Evolutionary conservation across 2,888 invertebrate genomes (phyloP).

Genomic region (Masnerella sp.): DNA sequence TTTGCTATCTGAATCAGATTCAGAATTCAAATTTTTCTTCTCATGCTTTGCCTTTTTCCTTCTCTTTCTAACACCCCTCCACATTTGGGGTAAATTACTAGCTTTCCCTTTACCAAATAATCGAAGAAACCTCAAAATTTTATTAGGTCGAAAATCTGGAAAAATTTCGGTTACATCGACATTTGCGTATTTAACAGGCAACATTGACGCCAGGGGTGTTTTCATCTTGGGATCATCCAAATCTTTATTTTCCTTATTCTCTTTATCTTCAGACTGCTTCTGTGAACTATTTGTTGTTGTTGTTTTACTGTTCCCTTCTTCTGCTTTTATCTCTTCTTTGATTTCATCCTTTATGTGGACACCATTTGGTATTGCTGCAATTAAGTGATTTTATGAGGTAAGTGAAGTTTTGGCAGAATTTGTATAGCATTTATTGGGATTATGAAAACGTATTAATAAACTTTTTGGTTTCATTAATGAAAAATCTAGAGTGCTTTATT

Average conservation of each 20-base stretch:
- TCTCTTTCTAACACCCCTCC: constrained; percentile 90
- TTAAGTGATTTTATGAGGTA: too few species aligned
- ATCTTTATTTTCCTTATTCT: constrained; percentile 3
- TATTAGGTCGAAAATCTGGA: constrained; percentile 91
- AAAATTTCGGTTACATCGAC: constrained; percentile 94
- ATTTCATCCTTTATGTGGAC: too few species aligned
- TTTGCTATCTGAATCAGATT: not conserved
- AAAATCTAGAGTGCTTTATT: too few species aligned
- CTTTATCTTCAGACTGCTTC: not conserved
- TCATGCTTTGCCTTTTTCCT: constrained; percentile 84
- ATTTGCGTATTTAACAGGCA: constrained; percentile 95
- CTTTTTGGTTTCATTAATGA: too few species aligned
- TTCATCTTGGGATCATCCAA: constrained; percentile 82
- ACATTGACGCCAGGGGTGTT: constrained; percentile 96
- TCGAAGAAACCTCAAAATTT: constrained; percentile 95
- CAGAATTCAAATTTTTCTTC: constrained; percentile 79
- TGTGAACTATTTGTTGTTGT: too few species aligned
- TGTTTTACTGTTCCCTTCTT: not conserved
- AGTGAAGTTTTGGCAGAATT: too few species aligned
- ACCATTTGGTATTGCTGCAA: too few species aligned
- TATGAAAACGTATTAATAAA: too few species aligned
- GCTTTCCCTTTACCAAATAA: constrained; percentile 96
- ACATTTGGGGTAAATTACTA: constrained; percentile 94
- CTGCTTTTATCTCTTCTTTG: not conserved
- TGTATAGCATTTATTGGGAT: too few species aligned